Percentiles rank a stretch among this genome's conserved stretches.
Conservation (phyloP, 2,797 vertebrate genomes). For the Crenichthys baileyi region DNA sequence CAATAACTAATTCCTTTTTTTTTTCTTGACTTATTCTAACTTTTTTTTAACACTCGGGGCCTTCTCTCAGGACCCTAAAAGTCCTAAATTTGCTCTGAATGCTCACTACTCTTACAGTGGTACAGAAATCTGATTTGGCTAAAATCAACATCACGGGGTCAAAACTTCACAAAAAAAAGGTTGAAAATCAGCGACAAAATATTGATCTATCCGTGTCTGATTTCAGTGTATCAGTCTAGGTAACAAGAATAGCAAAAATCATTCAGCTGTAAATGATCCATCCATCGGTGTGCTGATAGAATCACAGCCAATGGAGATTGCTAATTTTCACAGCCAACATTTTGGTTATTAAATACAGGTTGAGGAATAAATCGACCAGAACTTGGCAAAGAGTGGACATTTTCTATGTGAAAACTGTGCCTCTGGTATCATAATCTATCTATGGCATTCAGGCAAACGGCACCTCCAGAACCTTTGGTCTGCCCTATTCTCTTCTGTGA, state of each 20-base stretch:
- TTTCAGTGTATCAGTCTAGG: not conserved
- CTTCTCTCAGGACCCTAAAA: no score
- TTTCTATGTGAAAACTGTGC: not conserved
- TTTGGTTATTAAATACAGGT: not conserved
- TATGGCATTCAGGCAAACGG: not conserved
- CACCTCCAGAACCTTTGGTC: constrained; percentile 11
- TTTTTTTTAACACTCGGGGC: no score
- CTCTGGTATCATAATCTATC: not conserved
- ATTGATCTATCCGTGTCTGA: not conserved
- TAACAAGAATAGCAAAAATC: not conserved
- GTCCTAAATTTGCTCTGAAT: no score
- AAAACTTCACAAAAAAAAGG: no score
- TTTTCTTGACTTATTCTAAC: no score
- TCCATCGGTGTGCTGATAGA: not conserved
- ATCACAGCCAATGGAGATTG: not conserved
- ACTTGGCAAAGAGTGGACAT: not conserved
- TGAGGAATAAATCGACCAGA: not conserved
- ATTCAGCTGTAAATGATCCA: not conserved
- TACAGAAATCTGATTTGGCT: no score
- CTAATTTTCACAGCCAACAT: not conserved
- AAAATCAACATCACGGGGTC: no score
- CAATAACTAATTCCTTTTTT: no score
- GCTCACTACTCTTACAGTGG: no score
- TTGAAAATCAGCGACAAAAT: not conserved
- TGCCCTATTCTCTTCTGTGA: not conserved